These are phyloP conservation scores for Puffinus mauretanicus DNA, from an alignment of 2,113 vertebrate species.

Conservation along the genomic window DNA sequence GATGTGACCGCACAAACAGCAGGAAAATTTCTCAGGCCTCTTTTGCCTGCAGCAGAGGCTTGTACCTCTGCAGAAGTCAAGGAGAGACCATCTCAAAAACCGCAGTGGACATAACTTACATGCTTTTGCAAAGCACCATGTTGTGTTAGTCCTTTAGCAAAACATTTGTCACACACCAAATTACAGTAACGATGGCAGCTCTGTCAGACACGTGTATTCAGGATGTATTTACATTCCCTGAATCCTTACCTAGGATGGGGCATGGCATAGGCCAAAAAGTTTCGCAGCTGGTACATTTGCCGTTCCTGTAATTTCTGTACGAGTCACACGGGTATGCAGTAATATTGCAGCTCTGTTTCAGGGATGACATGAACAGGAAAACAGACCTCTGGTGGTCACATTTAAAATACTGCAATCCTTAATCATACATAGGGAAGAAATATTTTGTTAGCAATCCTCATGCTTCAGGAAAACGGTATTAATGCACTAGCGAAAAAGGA, in stretches of 20 bases:
- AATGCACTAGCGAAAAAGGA: neutral
- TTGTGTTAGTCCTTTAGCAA: neutral
- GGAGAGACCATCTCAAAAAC: neutral
- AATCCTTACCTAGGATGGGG: slow-evolving; percentile 83
- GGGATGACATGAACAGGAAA: slow-evolving; percentile 84
- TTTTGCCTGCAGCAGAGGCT: neutral
- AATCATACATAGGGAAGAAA: neutral
- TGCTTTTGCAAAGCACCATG: neutral
- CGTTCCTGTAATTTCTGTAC: slow-evolving; percentile 83
- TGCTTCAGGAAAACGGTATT: neutral
- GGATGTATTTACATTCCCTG: neutral
- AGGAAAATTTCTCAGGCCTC: neutral
- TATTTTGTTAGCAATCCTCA: neutral
- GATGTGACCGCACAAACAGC: neutral
- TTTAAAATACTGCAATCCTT: slow-evolving; percentile 89
- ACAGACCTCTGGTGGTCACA: slow-evolving; percentile 95
- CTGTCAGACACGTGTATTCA: neutral
- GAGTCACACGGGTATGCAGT: slow-evolving; percentile 84
- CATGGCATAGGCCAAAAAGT: slow-evolving; percentile 76
- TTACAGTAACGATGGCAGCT: neutral
- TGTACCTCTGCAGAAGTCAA: neutral
- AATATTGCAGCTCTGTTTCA: slow-evolving; percentile 81
- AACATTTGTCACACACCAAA: neutral
- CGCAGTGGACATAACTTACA: neutral
- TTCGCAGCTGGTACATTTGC: slow-evolving; percentile 81